A percentile compares a stretch with the other conserved stretches of the same genome.
Evolutionary conservation across 2,888 invertebrate species (phyloP).

Genomic region (Gymnoscelis rufifasciata): DNA sequence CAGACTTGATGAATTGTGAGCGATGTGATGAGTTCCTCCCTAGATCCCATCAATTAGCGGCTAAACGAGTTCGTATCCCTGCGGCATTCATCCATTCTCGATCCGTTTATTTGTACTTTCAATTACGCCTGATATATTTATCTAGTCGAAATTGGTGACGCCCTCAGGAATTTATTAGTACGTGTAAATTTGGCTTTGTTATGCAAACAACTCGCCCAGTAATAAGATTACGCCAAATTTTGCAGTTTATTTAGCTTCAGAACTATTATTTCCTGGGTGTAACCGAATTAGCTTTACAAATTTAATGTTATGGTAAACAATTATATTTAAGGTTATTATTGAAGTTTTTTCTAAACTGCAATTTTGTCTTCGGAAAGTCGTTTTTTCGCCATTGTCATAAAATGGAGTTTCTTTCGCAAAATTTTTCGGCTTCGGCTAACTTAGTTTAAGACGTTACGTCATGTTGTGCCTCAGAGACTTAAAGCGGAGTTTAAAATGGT

Average conservation of each 20-base stretch:
- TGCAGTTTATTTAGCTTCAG: not conserved
- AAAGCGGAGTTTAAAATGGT: constrained; percentile 14
- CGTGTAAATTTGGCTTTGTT: constrained; percentile 2
- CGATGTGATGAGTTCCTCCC: constrained; percentile 9
- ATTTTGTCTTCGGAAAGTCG: too few relatives aligned
- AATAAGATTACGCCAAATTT: not conserved
- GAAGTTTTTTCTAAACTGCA: not conserved
- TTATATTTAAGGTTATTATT: not conserved
- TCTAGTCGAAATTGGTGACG: not conserved
- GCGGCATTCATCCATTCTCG: constrained; percentile 21
- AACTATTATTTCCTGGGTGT: not conserved
- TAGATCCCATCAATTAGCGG: constrained; percentile 14
- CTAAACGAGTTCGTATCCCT: constrained; percentile 19
- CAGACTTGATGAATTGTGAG: constrained; percentile 7
- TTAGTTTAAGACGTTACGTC: too few relatives aligned
- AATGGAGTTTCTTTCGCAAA: too few relatives aligned
- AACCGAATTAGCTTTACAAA: not conserved
- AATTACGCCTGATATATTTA: constrained; percentile 6
- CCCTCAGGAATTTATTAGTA: not conserved
- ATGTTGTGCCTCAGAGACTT: not conserved
- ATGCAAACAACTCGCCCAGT: not conserved
- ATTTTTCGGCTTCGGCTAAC: too few relatives aligned
- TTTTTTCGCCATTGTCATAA: not conserved
- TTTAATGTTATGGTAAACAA: not conserved
- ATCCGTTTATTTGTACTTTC: constrained; percentile 6